Evolutionary conservation across 1,140 invertebrate species (phyloP), one percentile per base, ranked within the genome.

Genomic region (Sitophilus oryzae): DNA sequence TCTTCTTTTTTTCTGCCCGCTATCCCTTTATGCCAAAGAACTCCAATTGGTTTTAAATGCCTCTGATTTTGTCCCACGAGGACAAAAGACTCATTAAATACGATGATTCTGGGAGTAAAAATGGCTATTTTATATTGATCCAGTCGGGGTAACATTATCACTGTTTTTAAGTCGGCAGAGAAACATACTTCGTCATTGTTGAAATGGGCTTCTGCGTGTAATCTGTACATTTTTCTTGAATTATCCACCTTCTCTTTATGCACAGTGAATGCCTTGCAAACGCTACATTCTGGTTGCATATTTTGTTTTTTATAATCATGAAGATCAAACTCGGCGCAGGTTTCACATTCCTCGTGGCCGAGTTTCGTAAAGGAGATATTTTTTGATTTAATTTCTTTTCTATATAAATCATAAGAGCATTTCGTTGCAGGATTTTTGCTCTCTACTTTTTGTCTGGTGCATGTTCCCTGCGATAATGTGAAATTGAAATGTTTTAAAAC

Each of bases 11-110:
- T 52, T 19, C 54, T 50, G 14, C 58, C 54, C 19, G 22, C 30
- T 9, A 53, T 34, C 11, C 10, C 63, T 54, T 67, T 63, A 53
- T 67, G 60, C 62, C 60, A 66, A 15, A 65, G 19, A 36, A 58
- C 37, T 20, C 62, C 58, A 15, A 57, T 41, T 11, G 59, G 53
- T 19, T 25, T 52, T 41, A 9, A 9, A 14, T 42, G 6, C 10
- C 19, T 37, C 19, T 40, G 30, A 18, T 43, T 52, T 43, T 3
- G 16, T 3, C 49, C 46, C 15, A 55, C 44, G 10, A 37, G 41
- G 42, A 36, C 37, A 41, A 40, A 41, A 34, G 36, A 48, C n/a
- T 42, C 11, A 50, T 56, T 41, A 40, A 54, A 40, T 2, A 5
- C 34, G 9, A 54, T 48, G 11, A 47, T 54, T 34, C 43, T 6